Base-by-base conservation (phyloP, 1,140 invertebrate species). In the Pararge aegeria region DNA sequence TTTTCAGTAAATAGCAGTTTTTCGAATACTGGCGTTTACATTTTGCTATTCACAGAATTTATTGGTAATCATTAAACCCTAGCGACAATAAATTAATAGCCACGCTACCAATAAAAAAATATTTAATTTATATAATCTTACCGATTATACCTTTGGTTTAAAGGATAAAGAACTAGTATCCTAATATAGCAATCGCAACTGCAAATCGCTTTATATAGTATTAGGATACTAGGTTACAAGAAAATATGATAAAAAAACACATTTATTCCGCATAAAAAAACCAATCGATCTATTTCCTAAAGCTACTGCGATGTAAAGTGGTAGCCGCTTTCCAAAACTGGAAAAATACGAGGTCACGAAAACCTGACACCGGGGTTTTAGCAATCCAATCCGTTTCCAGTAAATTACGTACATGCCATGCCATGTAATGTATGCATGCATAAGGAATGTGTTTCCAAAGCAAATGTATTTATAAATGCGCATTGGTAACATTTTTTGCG, bases 401-500 rank as follows among this genome's bases (percentile, higher is more conserved):
- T 51, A 42, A 56, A 61, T 56, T 62, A 46, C 54, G 51, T 52
- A 52, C 60, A 62, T 50, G 46, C 13, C 51, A 49, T 49, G 46
- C 53, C 38, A 56, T 55, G 48, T 56, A 62, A 52, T 51, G 18
- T 56, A 56, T 55, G 54, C 60, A 56, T 50, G 53, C 46, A 53
- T 51, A 38, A 52, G 63, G 63, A 55, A 56, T 60, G 52, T 51
- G n/a, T 65, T 65, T 40, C 62, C 51, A 60, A 65, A 65, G 56
- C 38, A 58, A 64, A 50, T 55, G 46, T 62, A 50, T 64, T 64
- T 60, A 59, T 65, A 60, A 60, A 58, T 68, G 30, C 30, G 55
- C 46, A 50, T 61, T 55, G 27, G 51, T 62, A 62, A 59, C 44
- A 63, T 66, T 73, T 71, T 75, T 68, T 46, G 48, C 54, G 48